A percentile compares a stretch with the other conserved stretches of the same genome.
These are phyloP conservation scores for Camponotus pennsylvanicus DNA, from an alignment of 1,140 invertebrate genomes.

Conservation along the genomic window DNA sequence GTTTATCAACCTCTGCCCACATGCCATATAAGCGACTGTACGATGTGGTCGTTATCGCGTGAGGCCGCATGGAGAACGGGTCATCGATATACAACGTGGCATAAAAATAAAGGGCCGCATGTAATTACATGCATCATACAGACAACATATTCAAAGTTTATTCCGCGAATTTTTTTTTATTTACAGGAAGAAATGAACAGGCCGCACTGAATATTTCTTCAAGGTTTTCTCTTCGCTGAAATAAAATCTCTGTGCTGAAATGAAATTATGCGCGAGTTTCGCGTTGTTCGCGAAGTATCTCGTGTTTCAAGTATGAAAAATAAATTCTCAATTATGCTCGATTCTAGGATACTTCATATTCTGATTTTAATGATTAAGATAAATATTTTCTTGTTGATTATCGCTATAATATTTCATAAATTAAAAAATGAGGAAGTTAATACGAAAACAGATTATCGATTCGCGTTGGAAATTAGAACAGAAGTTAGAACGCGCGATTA, in stretches of 20 bases:
- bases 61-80: slow-evolving; percentile 52
- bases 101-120: slow-evolving; percentile 68
- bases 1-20: slow-evolving; percentile 72
- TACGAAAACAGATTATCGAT: background rate
- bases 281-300: background rate
- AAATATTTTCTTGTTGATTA: background rate
- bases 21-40: slow-evolving; percentile 63
- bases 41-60: slow-evolving; percentile 65
- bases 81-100: slow-evolving; percentile 65
- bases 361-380: background rate
- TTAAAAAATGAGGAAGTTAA: background rate
- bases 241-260: background rate
- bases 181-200: background rate
- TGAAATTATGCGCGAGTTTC: slow-evolving; percentile 8
- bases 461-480: background rate
- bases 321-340: background rate
- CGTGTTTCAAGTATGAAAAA: background rate
- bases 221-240: background rate
- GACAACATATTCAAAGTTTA: slow-evolving; percentile 24
- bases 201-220: slow-evolving; percentile 15
- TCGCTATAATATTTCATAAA: background rate
- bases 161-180: slow-evolving; percentile 43
- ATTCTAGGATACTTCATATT: background rate
- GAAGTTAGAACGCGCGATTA: background rate
- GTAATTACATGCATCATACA: slow-evolving; percentile 18